phyloP scores from a whole-genome alignment of 1,140 invertebrate species.

The Drosophila trapezifrons region DNA sequence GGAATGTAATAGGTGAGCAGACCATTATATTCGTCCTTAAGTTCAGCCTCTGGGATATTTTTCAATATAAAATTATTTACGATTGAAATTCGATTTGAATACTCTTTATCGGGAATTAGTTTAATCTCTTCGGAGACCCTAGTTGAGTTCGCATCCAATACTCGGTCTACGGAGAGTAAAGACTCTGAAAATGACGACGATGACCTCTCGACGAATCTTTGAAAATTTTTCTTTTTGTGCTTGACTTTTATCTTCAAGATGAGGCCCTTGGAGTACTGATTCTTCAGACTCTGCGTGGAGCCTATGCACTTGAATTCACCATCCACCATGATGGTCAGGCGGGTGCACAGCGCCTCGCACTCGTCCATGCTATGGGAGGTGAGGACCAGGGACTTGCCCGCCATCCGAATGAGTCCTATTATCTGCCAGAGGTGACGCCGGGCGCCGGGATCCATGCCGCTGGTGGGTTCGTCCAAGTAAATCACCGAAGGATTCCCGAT shows the following conservation, averaged over 20 bases:
- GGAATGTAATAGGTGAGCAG: no score
- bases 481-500: slow-evolving; percentile 94
- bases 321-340: slow-evolving; percentile 94
- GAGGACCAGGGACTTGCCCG: slow-evolving; percentile 89
- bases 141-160: no score
- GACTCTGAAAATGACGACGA: not conserved
- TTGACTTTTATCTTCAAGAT: slow-evolving; percentile 66
- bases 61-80: slow-evolving; percentile 20
- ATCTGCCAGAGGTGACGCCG: slow-evolving; percentile 92
- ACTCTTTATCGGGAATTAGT: not conserved
- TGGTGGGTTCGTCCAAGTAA: slow-evolving; percentile 94
- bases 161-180: no score
- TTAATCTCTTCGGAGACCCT: not conserved
- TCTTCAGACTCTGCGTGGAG: slow-evolving; percentile 88
- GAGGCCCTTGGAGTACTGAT: slow-evolving; percentile 89
- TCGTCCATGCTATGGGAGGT: slow-evolving; percentile 94
- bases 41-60: not conserved
- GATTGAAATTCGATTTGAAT: not conserved
- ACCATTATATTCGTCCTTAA: slow-evolving; percentile 89
- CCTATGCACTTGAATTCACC: slow-evolving; percentile 91
- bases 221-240: not conserved
- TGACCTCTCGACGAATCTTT: not conserved
- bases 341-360: slow-evolving; percentile 93
- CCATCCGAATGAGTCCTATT: slow-evolving; percentile 86
- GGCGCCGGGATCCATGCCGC: slow-evolving; percentile 93